Conservation (phyloP, 2,888 invertebrate genomes). For the Platycheirus rosarum region DNA sequence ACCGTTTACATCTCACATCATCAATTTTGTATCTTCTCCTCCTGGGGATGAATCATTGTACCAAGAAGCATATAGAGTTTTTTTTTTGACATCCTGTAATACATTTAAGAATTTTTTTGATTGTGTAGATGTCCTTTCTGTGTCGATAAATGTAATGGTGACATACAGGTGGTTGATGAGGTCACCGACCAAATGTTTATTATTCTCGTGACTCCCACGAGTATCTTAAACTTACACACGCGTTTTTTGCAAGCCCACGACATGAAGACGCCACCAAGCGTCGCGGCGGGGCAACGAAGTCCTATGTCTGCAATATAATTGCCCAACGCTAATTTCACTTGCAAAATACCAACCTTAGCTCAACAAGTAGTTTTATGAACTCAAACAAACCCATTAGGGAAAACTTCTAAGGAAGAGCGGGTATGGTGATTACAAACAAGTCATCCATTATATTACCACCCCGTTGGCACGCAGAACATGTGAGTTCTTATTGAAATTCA, state of each 20-base stretch:
- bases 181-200: slow-evolving; percentile 42
- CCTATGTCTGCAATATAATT: background rate
- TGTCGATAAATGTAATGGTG: too few species aligned
- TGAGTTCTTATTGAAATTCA: background rate
- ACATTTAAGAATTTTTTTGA: too few species aligned
- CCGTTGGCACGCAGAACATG: background rate
- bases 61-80: too few species aligned
- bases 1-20: too few species aligned
- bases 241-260: slow-evolving; percentile 1
- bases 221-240: background rate
- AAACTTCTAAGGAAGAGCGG: background rate
- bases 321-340: background rate
- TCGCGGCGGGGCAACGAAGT: too few species aligned
- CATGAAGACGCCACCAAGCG: too few species aligned
- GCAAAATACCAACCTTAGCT: slow-evolving; percentile 6
- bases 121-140: too few species aligned
- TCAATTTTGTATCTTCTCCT: too few species aligned
- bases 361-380: slow-evolving; percentile 28
- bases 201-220: background rate
- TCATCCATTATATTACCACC: background rate
- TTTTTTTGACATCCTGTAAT: too few species aligned
- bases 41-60: too few species aligned
- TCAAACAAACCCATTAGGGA: background rate
- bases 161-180: slow-evolving; percentile 36
- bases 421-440: background rate